A percentile compares a stretch with the other conserved stretches of the same genome.
Conservation (phyloP, 1,140 invertebrate species). For the Limonius californicus region DNA sequence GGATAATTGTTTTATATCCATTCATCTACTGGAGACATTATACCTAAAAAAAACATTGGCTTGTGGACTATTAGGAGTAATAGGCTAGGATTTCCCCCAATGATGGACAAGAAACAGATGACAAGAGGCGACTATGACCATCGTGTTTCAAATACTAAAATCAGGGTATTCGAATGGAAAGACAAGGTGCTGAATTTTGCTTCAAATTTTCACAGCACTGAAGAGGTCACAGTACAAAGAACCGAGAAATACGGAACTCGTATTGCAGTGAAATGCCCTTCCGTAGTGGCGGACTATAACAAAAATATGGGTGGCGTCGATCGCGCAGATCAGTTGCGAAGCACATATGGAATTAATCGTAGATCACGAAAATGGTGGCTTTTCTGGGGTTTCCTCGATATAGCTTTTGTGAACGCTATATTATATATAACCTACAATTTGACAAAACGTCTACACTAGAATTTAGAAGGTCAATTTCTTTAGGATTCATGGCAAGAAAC, state of each 20-base stretch:
- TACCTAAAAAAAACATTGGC: conserved; percentile 33
- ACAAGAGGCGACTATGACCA: conserved; percentile 40
- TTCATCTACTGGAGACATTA: conserved; percentile 31
- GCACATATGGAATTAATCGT: conserved; percentile 39
- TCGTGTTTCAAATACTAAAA: conserved; percentile 36
- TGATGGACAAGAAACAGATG: conserved; percentile 37
- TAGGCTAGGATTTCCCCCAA: conserved; percentile 28
- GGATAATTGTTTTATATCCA: conserved; percentile 25
- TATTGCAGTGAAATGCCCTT: conserved; percentile 33
- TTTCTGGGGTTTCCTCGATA: no score
- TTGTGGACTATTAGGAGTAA: conserved; percentile 43
- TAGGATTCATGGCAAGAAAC: no score
- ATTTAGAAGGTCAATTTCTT: no score
- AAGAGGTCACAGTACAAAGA: conserved; percentile 34
- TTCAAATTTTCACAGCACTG: conserved; percentile 44
- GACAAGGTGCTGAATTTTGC: conserved; percentile 42
- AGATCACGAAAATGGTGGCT: no score
- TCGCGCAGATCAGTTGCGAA: conserved; percentile 40
- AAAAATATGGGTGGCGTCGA: conserved; percentile 37
- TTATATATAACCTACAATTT: no score
- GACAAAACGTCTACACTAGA: no score
- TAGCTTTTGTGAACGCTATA: no score
- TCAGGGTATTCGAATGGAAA: conserved; percentile 43
- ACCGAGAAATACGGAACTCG: conserved; percentile 34
- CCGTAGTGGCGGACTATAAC: conserved; percentile 41